Percentiles rank a stretch among this genome's conserved stretches.
These are phyloP conservation scores for Lysandra coridon DNA, from an alignment of 2,888 invertebrate species.

Conservation along the genomic window DNA sequence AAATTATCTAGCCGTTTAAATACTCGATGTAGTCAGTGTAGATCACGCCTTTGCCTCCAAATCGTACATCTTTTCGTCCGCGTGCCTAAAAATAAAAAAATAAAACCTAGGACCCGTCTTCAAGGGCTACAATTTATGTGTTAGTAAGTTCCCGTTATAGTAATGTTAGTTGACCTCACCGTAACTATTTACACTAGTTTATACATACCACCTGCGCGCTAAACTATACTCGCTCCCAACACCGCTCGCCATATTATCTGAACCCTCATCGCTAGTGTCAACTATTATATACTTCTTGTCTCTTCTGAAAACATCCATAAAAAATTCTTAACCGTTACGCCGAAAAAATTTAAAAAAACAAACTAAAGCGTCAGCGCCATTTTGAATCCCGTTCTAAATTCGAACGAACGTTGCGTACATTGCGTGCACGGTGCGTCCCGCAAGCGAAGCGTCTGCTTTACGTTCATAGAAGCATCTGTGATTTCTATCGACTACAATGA, in stretches of 20 bases:
- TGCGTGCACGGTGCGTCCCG: constrained; percentile 38
- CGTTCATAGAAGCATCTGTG: constrained; percentile 32
- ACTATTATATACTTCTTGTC: constrained; percentile 67
- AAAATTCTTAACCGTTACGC: constrained; percentile 43
- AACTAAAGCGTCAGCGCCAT: constrained; percentile 36
- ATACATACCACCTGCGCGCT: constrained; percentile 73
- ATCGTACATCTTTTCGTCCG: constrained; percentile 71
- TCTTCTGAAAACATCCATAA: constrained; percentile 68
- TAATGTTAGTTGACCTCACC: constrained; percentile 25
- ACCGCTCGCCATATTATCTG: constrained; percentile 55
- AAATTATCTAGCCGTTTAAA: constrained; percentile 2
- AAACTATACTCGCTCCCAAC: constrained; percentile 67
- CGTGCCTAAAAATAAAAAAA: constrained; percentile 62
- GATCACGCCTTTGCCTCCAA: constrained; percentile 68
- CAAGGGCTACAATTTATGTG: constrained; percentile 36
- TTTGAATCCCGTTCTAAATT: constrained; percentile 35
- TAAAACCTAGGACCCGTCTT: constrained; percentile 41
- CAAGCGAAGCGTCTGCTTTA: constrained; percentile 43
- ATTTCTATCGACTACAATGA: constrained; percentile 29
- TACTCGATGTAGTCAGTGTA: constrained; percentile 37
- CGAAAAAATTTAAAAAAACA: constrained; percentile 31
- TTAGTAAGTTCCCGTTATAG: constrained; percentile 25
- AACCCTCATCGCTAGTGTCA: constrained; percentile 68
- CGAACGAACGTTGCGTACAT: constrained; percentile 33
- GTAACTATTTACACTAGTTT: constrained; percentile 5